Conservation (phyloP, 2,888 invertebrate genomes). For the Oligia latruncula region DNA sequence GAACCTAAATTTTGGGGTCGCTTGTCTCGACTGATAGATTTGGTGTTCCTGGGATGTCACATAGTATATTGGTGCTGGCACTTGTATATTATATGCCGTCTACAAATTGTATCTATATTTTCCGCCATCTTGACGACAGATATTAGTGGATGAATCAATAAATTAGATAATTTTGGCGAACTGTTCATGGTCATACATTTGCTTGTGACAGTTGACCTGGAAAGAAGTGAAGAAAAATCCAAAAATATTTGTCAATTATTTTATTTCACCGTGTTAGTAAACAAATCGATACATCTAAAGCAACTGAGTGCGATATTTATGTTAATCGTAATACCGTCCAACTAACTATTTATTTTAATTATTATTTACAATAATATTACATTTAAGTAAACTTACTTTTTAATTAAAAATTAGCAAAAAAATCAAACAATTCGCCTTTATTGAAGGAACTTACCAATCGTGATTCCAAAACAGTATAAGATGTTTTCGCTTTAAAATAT, state of each 20-base stretch:
- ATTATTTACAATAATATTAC: constrained; percentile 59
- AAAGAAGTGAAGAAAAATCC: background rate
- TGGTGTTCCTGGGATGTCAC: background rate
- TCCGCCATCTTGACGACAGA: background rate
- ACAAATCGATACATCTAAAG: constrained; percentile 69
- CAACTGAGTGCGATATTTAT: constrained; percentile 64
- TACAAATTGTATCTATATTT: background rate
- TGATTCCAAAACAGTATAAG: constrained; percentile 8
- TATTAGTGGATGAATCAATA: background rate
- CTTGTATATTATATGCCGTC: background rate
- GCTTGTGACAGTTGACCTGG: background rate
- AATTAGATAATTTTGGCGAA: background rate
- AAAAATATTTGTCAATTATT: constrained; percentile 43
- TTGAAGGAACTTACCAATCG: background rate
- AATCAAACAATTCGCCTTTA: background rate
- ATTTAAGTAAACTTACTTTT: constrained; percentile 1
- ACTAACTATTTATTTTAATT: constrained; percentile 42
- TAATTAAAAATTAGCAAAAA: background rate
- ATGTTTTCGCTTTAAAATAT: background rate
- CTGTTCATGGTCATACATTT: background rate
- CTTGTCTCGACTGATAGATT: background rate
- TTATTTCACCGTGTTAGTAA: constrained; percentile 65
- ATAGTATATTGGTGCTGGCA: background rate
- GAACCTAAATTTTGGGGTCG: background rate
- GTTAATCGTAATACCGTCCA: constrained; percentile 51